Percentiles rank a stretch among this genome's conserved stretches.
phyloP scores from a whole-genome alignment of 2,888 invertebrate genomes.

The Andrena bicolor region DNA sequence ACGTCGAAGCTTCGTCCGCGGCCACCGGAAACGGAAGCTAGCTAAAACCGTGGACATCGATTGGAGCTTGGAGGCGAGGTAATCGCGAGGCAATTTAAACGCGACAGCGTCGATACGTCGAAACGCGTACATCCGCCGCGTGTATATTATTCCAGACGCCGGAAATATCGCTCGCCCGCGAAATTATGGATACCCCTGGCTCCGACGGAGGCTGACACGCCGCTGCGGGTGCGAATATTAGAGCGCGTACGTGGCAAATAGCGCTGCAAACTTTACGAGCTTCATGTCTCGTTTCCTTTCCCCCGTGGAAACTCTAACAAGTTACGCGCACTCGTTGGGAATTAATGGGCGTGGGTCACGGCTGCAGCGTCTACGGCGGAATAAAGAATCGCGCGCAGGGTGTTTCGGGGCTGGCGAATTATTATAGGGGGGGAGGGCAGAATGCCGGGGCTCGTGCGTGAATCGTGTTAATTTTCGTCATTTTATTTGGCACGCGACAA shows the following conservation, averaged over 20 bases:
- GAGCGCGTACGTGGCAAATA: not conserved
- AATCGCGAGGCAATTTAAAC: constrained; percentile 7
- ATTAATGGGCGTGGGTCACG: not conserved
- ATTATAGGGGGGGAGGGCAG: no score
- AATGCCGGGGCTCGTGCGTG: constrained; percentile 4
- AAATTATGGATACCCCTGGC: constrained; percentile 23
- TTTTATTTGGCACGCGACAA: constrained; percentile 39
- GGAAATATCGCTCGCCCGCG: constrained; percentile 33
- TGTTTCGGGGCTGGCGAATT: no score
- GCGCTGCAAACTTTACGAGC: constrained; percentile 7
- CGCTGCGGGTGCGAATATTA: not conserved
- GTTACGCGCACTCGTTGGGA: constrained; percentile 1
- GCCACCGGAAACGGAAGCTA: not conserved
- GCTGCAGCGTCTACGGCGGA: not conserved
- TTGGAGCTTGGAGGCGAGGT: not conserved
- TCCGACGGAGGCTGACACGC: not conserved
- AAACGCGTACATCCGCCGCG: not conserved
- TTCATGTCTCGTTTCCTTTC: not conserved
- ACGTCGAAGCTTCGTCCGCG: not conserved
- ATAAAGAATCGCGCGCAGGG: not conserved
- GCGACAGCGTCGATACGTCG: constrained; percentile 14
- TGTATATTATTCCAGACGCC: not conserved
- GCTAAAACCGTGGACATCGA: not conserved
- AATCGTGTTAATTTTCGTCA: constrained; percentile 49
- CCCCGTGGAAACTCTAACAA: not conserved